These are phyloP conservation scores for Myotis daubentonii DNA, from an alignment of 2,797 vertebrate species.

Conservation along the genomic window DNA sequence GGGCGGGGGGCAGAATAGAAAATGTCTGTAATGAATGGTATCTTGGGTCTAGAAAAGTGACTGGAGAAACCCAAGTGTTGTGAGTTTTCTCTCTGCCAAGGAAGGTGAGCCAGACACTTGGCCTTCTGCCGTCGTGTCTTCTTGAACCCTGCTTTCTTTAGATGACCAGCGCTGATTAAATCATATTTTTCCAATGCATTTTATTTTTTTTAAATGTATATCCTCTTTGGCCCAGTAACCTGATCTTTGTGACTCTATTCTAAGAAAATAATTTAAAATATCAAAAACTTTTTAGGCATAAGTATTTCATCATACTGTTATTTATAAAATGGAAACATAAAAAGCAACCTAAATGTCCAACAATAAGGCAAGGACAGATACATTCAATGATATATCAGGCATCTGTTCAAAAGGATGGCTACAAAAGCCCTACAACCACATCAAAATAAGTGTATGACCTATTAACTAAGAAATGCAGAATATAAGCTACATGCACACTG, in stretches of 20 bases:
- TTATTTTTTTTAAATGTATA: conserved; percentile 8
- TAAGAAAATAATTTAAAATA: conserved; percentile 54
- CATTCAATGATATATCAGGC: background rate
- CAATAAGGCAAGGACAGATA: background rate
- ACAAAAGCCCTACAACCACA: background rate
- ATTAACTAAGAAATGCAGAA: conserved; percentile 13
- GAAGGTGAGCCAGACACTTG: background rate
- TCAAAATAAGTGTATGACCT: background rate
- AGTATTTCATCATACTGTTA: conserved; percentile 22
- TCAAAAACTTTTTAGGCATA: conserved; percentile 4
- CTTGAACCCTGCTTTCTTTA: conserved; percentile 38
- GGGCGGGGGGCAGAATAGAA: background rate
- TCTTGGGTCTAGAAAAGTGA: background rate
- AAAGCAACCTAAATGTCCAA: conserved; percentile 2
- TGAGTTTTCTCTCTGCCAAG: conserved; percentile 7
- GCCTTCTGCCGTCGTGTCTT: background rate
- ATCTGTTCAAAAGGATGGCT: background rate
- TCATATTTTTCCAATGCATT: conserved; percentile 36
- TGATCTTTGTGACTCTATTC: conserved; percentile 17
- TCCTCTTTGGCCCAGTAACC: background rate
- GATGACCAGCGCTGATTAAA: conserved; percentile 31
- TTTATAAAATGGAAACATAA: conserved; percentile 41
- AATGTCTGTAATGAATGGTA: background rate
- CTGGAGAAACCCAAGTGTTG: background rate
- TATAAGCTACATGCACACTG: background rate